These are phyloP conservation scores for Riparia riparia DNA, from an alignment of 2,113 vertebrate species.

Conservation along the genomic window DNA sequence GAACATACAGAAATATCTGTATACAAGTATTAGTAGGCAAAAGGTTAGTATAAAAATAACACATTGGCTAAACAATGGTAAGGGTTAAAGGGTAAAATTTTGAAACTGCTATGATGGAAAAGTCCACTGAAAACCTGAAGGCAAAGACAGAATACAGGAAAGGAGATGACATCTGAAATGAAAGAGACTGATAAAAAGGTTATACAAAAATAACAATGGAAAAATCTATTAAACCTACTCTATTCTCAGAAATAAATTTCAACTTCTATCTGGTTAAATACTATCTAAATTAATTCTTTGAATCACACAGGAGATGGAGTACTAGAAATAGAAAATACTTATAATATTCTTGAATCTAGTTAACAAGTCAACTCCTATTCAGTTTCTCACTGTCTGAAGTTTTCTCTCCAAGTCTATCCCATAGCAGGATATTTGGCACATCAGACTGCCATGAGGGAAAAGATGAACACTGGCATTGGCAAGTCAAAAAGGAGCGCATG, in stretches of 20 bases:
- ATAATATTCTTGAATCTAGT: background rate
- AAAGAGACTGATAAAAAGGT: background rate
- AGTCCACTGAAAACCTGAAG: background rate
- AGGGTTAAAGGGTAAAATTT: background rate
- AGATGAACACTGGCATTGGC: accelerated
- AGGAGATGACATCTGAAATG: background rate
- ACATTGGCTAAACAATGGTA: background rate
- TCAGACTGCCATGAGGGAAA: background rate
- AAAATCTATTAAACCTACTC: background rate
- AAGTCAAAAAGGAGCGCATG: background rate
- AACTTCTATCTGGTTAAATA: conserved; percentile 30
- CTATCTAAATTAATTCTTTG: conserved; percentile 30
- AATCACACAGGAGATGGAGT: background rate
- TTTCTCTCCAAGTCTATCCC: background rate
- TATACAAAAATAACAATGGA: conserved; percentile 33
- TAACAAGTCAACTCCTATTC: background rate
- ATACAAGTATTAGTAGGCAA: conserved; percentile 16
- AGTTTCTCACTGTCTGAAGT: background rate
- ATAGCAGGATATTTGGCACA: background rate
- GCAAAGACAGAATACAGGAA: background rate
- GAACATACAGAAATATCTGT: background rate
- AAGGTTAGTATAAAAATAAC: conserved; percentile 22
- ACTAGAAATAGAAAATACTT: conserved; percentile 9
- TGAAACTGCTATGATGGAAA: background rate
- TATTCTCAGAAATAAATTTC: background rate